Conservation (phyloP, 2,113 vertebrate genomes). For the Glaucomys volans region DNA sequence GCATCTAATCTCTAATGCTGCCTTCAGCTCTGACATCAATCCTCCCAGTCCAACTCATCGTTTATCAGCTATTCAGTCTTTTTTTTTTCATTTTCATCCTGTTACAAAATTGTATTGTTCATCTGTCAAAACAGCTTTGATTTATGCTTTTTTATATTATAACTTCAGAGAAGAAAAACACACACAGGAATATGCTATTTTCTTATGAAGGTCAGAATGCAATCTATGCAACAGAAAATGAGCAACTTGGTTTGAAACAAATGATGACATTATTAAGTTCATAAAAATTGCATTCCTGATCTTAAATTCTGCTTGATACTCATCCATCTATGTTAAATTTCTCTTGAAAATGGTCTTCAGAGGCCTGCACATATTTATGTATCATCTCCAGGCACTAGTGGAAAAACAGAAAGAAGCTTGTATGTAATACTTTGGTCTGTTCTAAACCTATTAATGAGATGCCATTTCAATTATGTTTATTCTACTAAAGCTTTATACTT, state of each 20-base stretch:
- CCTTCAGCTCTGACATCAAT: slow-evolving; percentile 85
- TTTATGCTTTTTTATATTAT: slow-evolving; percentile 78
- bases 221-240: slow-evolving; percentile 72
- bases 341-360: slow-evolving; percentile 45
- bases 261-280: slow-evolving; percentile 75
- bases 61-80: slow-evolving; percentile 83
- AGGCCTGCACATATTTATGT: slow-evolving; percentile 2
- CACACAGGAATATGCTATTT: slow-evolving; percentile 71
- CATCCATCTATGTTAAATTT: slow-evolving; percentile 30
- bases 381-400: not conserved
- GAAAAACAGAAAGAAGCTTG: slow-evolving; percentile 17
- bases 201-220: slow-evolving; percentile 81
- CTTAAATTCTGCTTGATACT: slow-evolving; percentile 62
- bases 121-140: slow-evolving; percentile 85
- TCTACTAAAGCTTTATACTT: slow-evolving; percentile 28
- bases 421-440: not conserved
- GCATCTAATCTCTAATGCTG: slow-evolving; percentile 85
- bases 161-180: slow-evolving; percentile 65
- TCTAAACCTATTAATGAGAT: slow-evolving; percentile 19
- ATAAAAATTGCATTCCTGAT: slow-evolving; percentile 65
- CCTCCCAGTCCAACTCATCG: slow-evolving; percentile 83
- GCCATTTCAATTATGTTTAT: slow-evolving; percentile 14
- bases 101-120: slow-evolving; percentile 83
- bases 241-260: slow-evolving; percentile 72
- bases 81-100: slow-evolving; percentile 81